A percentile compares a stretch with the other conserved stretches of the same genome.
Conservation (phyloP, 2,113 vertebrate species). For the Sterrhoptilus dennistouni region DNA sequence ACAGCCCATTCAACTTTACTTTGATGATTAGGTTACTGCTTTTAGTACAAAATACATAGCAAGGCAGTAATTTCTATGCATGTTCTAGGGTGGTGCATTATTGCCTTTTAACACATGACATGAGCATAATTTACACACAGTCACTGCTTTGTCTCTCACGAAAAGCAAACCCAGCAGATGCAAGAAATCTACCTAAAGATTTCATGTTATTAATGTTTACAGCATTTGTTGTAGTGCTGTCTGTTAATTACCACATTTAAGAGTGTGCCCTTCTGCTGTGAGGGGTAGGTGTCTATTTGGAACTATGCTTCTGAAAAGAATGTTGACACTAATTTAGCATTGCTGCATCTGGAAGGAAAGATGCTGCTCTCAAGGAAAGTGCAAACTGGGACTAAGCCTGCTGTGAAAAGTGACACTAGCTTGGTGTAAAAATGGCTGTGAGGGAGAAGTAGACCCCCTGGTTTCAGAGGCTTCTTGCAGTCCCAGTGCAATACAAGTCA, state of each 20-base stretch:
- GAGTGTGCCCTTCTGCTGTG: slow-evolving; percentile 34
- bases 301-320: slow-evolving; percentile 45
- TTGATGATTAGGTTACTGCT: slow-evolving; percentile 66
- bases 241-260: slow-evolving; percentile 68
- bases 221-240: slow-evolving; percentile 57
- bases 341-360: not conserved
- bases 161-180: slow-evolving; percentile 64
- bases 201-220: slow-evolving; percentile 71
- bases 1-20: slow-evolving; percentile 51
- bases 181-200: slow-evolving; percentile 55
- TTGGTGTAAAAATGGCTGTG: not conserved
- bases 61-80: slow-evolving; percentile 70
- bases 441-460: not conserved
- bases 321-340: slow-evolving; percentile 46
- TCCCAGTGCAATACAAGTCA: not conserved
- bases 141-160: slow-evolving; percentile 66
- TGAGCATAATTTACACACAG: slow-evolving; percentile 53
- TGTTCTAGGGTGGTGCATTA: slow-evolving; percentile 65
- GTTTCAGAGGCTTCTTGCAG: not conserved
- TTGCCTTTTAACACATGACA: slow-evolving; percentile 53
- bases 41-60: slow-evolving; percentile 61
- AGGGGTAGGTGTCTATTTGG: slow-evolving; percentile 3
- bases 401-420: not conserved
- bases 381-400: not conserved
- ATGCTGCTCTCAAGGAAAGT: not conserved